Percentiles rank a stretch among this genome's conserved stretches.
Evolutionary conservation across 1,140 invertebrate genomes (phyloP).

Genomic region (Homarus americanus): DNA sequence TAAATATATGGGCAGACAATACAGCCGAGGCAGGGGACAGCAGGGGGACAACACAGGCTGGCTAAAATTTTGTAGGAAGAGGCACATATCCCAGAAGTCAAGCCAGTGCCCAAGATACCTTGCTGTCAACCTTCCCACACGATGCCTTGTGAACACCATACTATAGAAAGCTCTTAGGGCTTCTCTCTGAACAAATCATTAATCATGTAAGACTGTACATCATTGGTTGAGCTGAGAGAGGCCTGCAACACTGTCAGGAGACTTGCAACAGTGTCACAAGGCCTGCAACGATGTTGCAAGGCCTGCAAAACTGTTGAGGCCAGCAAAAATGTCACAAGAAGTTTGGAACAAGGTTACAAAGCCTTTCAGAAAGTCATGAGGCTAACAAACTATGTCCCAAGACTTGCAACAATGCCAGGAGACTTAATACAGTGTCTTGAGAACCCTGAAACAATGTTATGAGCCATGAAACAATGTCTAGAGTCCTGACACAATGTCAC

Average conservation of each 20-base stretch:
- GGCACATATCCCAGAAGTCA: slow-evolving; percentile 42
- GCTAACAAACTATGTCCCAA: background rate
- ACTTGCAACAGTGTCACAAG: background rate
- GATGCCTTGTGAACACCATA: slow-evolving; percentile 22
- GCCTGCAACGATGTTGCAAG: background rate
- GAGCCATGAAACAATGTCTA: too few species aligned
- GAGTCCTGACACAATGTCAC: slow-evolving; percentile 8
- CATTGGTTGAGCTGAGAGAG: slow-evolving; percentile 65
- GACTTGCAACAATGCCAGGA: background rate
- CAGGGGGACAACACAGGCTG: slow-evolving; percentile 31
- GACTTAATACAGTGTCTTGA: background rate
- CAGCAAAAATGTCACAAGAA: background rate
- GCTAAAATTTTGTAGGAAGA: slow-evolving; percentile 35
- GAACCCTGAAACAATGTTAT: background rate
- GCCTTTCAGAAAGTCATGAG: background rate
- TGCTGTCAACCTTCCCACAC: slow-evolving; percentile 17
- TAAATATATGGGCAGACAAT: slow-evolving; percentile 5
- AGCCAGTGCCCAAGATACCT: slow-evolving; percentile 5
- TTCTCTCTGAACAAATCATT: background rate
- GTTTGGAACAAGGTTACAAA: background rate
- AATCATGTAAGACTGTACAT: slow-evolving; percentile 58
- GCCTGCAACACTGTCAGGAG: background rate
- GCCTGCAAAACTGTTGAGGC: background rate
- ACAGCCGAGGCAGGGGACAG: slow-evolving; percentile 44
- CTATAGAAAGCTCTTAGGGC: slow-evolving; percentile 42